Conservation (phyloP, 2,113 vertebrate species). For the Lophotis ruficrista region DNA sequence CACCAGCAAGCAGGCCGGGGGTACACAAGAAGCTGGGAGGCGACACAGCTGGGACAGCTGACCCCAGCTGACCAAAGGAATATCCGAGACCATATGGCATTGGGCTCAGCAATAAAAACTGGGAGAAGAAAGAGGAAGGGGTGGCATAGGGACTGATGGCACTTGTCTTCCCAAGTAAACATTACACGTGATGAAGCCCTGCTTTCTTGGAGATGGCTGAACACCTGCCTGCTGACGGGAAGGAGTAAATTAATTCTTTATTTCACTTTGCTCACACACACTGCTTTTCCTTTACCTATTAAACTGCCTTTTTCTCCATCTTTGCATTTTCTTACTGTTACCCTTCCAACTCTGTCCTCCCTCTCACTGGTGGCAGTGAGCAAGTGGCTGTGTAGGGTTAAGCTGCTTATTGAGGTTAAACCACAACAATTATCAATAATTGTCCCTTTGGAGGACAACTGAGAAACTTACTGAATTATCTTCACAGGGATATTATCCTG, state of each 20-base stretch:
- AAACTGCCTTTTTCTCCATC: not conserved
- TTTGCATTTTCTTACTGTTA: not conserved
- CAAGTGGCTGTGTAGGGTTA: rapidly evolving
- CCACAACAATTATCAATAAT: not conserved
- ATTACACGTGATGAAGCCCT: rapidly evolving
- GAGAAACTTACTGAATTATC: not conserved
- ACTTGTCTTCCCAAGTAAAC: not conserved
- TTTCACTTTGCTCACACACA: not conserved
- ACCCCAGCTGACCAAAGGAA: not conserved
- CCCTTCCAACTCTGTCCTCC: not conserved
- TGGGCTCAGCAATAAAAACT: not conserved
- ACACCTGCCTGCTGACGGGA: rapidly evolving
- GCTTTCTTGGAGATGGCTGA: not conserved
- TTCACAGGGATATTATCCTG: not conserved
- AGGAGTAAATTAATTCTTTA: not conserved
- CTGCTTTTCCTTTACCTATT: not conserved
- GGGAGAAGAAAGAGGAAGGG: not conserved
- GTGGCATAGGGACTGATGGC: too few species aligned
- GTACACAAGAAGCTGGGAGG: not conserved
- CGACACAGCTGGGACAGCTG: not conserved
- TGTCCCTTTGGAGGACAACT: not conserved
- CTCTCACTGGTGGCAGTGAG: not conserved
- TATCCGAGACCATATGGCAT: rapidly evolving
- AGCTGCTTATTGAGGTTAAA: not conserved
- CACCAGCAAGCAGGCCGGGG: rapidly evolving